A percentile compares a stretch with the other conserved stretches of the same genome.
Conservation (phyloP, 2,797 vertebrate genomes). For the Argentina silus region DNA sequence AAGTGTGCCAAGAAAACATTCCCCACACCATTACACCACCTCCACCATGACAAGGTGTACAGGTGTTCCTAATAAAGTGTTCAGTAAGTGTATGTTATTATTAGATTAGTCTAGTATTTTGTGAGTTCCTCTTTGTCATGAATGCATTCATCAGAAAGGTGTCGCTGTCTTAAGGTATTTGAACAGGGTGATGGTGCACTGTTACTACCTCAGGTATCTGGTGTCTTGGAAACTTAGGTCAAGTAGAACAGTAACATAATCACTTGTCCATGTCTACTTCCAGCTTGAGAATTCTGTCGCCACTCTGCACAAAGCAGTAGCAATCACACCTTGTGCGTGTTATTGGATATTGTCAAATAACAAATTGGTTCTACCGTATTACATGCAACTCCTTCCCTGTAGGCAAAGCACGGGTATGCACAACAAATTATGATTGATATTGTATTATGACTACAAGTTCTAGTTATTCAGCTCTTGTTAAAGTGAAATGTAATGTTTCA, state of each 20-base stretch:
- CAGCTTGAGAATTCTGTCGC: not conserved
- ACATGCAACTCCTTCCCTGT: no score
- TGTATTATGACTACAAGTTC: no score
- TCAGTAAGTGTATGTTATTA: not conserved
- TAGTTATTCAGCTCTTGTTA: no score
- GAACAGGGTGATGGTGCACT: not conserved
- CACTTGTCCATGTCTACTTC: constrained; percentile 26
- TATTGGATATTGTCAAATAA: not conserved
- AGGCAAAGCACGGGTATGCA: no score
- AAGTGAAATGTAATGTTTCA: no score
- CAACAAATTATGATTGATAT: no score
- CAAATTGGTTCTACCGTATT: no score
- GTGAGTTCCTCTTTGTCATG: constrained; percentile 1
- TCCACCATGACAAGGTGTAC: no score
- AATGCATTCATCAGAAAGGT: not conserved
- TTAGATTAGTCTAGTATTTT: no score
- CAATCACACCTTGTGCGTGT: not conserved
- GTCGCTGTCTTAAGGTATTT: constrained; percentile 1
- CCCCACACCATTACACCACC: no score
- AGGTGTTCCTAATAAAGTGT: no score
- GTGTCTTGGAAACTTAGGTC: constrained; percentile 47
- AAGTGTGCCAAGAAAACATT: no score
- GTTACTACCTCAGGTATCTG: constrained; percentile 17
- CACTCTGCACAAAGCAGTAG: not conserved
- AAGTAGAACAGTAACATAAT: constrained; percentile 45